Evolutionary conservation across 2,797 vertebrate species (phyloP).

Genomic region (Galago senegalensis): DNA sequence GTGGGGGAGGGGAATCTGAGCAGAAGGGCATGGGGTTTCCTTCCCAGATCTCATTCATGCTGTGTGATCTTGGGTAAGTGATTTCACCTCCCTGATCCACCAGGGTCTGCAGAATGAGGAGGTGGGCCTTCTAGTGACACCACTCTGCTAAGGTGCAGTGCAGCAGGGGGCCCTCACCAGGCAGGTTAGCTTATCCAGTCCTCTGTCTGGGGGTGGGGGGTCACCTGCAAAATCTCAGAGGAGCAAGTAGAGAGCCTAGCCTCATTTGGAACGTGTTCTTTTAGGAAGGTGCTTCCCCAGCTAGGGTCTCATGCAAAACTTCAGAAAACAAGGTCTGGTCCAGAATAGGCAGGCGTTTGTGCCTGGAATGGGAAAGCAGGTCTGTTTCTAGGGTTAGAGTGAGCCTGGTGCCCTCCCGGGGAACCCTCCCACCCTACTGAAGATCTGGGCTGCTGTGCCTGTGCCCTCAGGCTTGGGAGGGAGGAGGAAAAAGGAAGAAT

Average conservation of each 20-base stretch:
- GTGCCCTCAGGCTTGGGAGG: background rate
- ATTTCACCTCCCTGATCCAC: background rate
- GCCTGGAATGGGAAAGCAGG: background rate
- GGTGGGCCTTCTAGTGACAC: background rate
- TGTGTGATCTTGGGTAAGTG: background rate
- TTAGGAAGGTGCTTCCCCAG: background rate
- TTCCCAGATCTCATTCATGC: background rate
- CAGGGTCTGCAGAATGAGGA: background rate
- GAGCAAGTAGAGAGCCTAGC: background rate
- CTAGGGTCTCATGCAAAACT: background rate
- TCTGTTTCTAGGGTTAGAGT: background rate
- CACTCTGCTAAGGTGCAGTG: too few species aligned
- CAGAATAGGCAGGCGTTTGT: background rate
- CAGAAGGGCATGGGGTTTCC: background rate
- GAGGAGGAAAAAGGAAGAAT: background rate
- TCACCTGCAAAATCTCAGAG: background rate
- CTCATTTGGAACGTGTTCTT: background rate
- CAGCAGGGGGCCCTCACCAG: background rate
- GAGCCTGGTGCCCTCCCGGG: background rate
- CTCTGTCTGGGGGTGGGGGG: background rate
- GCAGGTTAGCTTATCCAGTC: background rate
- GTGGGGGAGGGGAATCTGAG: background rate
- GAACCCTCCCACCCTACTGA: background rate
- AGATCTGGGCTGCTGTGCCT: background rate
- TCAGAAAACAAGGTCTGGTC: background rate